Base-by-base conservation (phyloP, 2,888 invertebrate genomes). In the Emesis furor region DNA sequence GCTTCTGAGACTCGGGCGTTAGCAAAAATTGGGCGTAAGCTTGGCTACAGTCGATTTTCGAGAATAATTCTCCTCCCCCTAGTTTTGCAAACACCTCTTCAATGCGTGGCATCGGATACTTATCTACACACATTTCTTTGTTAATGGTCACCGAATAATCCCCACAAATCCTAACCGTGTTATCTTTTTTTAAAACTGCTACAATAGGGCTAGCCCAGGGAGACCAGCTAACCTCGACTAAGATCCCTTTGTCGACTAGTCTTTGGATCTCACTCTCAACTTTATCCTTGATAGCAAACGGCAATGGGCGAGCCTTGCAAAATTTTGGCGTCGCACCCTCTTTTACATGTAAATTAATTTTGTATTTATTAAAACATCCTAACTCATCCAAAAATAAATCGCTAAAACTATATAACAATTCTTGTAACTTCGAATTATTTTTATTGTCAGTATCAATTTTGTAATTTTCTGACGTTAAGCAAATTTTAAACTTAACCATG, bases 81-180 rank as follows among this genome's bases (percentile, higher is more conserved):
- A 88, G 39, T 59, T 88, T 87, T 8, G 85, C 55, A 73, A 88
- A 88, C 3, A 89, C 67, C 14, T 87, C 82, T 1, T 79, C 79
- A 10, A 86, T 76, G 0, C 81, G 80, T 0, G 88, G 88, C 32
- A 65, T 65, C 3, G 86, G 86, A 68, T 86, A 86, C 42, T 85
- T 80, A 46, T 86, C 87, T 2, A 85, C 55, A 6, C 78, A 5
- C 46, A 86, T 81, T 86, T 85, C 74, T 87, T 87, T 51, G 14
- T 65, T 65, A 10, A 86, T 17, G 17, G 76, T 77, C 39, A 81
- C 76, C 0, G 84, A 85, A 65, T 83, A 87, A 73, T 87, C 84
- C 0, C 78, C 84, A n/a, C 79, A 81, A 14, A 87, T 73, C 17
- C 74, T 73, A 10, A 85, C 71, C 2, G 51, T 65, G 2, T 82